Conservation (phyloP, 2,797 vertebrate species). For the Dipus sagitta region DNA sequence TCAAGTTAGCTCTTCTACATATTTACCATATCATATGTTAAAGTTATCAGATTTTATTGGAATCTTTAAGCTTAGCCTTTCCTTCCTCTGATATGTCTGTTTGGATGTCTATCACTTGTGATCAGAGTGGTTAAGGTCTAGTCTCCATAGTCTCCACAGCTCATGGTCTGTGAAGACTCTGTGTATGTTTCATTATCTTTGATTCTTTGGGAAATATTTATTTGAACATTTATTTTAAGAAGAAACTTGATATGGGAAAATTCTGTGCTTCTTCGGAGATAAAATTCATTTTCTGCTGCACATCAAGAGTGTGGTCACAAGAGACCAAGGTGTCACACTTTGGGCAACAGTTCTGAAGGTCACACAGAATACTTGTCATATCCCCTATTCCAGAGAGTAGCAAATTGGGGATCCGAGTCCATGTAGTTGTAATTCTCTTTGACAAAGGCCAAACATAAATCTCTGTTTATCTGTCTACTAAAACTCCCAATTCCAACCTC, state of each 20-base stretch:
- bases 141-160: background rate
- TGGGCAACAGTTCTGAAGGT: background rate
- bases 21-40: background rate
- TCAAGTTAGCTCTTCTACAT: background rate
- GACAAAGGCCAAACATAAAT: background rate
- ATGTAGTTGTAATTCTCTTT: background rate
- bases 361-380: background rate
- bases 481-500: background rate
- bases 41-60: slow-evolving; percentile 50
- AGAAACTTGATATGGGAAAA: slow-evolving; percentile 14
- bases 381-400: background rate
- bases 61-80: background rate
- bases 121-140: background rate
- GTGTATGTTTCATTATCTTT: background rate
- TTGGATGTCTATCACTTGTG: background rate
- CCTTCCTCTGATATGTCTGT: background rate
- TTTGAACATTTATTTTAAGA: background rate
- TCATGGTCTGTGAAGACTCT: background rate
- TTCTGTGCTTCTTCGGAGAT: background rate
- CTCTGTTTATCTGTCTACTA: background rate
- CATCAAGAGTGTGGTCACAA: background rate
- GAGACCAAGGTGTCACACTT: slow-evolving; percentile 5
- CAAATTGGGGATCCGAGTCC: background rate
- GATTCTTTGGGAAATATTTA: background rate
- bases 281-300: slow-evolving; percentile 12